phyloP scores from a whole-genome alignment of 2,888 invertebrate species.

The Timema podura region DNA sequence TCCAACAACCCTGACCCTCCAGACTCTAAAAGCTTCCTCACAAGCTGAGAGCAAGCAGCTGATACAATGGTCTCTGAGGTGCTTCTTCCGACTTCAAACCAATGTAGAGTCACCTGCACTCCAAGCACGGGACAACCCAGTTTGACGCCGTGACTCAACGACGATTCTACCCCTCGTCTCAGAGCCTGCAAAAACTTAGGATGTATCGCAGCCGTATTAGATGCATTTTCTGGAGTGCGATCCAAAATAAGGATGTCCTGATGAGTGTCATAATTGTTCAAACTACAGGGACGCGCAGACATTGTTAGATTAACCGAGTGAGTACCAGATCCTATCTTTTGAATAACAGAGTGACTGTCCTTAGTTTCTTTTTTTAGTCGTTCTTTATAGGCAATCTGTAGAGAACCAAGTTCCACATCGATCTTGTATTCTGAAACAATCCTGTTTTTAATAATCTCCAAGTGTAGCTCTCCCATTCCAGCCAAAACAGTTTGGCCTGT shows the following conservation, averaged over 20 bases:
- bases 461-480: slow-evolving; percentile 96
- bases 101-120: slow-evolving; percentile 70
- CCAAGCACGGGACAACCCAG: slow-evolving; percentile 79
- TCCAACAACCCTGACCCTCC: slow-evolving; percentile 64
- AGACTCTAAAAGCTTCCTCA: slow-evolving; percentile 62
- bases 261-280: no score
- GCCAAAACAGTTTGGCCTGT: slow-evolving; percentile 84
- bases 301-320: slow-evolving; percentile 61
- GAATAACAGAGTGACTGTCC: slow-evolving; percentile 53
- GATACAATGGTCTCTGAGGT: slow-evolving; percentile 78
- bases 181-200: slow-evolving; percentile 66
- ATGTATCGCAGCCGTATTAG: slow-evolving; percentile 61
- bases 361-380: slow-evolving; percentile 51
- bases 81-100: slow-evolving; percentile 65
- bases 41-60: slow-evolving; percentile 76
- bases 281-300: slow-evolving; percentile 51
- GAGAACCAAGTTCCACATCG: slow-evolving; percentile 82
- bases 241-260: slow-evolving; percentile 53
- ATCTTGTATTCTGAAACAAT: slow-evolving; percentile 85
- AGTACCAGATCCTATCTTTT: slow-evolving; percentile 58
- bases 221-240: slow-evolving; percentile 61
- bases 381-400: slow-evolving; percentile 92
- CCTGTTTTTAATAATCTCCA: slow-evolving; percentile 89
- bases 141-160: slow-evolving; percentile 76
- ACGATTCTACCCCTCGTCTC: slow-evolving; percentile 64